These are phyloP conservation scores for Hippocampus guttulatus DNA, from an alignment of 2,113 vertebrate species.

Conservation along the genomic window DNA sequence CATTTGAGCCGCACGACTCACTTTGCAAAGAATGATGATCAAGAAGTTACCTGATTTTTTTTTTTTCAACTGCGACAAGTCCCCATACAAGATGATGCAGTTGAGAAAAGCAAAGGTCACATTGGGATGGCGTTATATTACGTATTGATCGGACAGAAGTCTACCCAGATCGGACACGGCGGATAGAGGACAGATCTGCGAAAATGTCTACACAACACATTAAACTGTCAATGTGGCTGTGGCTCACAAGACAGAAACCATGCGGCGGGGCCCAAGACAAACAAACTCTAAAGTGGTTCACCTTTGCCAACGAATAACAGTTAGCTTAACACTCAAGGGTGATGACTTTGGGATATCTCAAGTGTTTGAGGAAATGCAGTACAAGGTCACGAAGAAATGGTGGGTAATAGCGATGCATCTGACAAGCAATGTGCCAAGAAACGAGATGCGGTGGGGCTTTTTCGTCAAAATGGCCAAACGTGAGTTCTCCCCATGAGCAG, in stretches of 20 bases:
- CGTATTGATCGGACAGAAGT: constrained; percentile 32
- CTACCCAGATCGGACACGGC: constrained; percentile 15
- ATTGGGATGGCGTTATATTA: constrained; percentile 35
- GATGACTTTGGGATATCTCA: constrained; percentile 28
- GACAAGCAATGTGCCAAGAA: constrained; percentile 22
- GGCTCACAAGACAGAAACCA: constrained; percentile 48
- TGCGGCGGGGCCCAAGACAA: constrained; percentile 30
- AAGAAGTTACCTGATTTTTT: constrained; percentile 39
- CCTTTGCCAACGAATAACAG: constrained; percentile 41
- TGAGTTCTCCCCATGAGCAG: constrained; percentile 33
- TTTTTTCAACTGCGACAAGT: constrained; percentile 26
- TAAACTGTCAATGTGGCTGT: constrained; percentile 44
- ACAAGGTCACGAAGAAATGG: constrained; percentile 3
- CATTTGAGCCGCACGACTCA: not conserved
- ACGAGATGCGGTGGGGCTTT: constrained; percentile 39
- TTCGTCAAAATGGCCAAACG: constrained; percentile 25
- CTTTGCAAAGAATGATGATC: not conserved
- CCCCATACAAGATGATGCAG: constrained; percentile 60
- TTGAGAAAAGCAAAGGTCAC: constrained; percentile 41
- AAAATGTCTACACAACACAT: constrained; percentile 32
- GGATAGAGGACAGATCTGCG: constrained; percentile 36
- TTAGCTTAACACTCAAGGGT: constrained; percentile 33
- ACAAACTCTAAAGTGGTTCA: constrained; percentile 38
- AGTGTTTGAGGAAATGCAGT: constrained; percentile 27
- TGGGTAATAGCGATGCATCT: not conserved